Percentiles rank a stretch among this genome's conserved stretches.
These are phyloP conservation scores for Neosilurus mollespiculum DNA, from an alignment of 2,797 vertebrate genomes.

Conservation along the genomic window DNA sequence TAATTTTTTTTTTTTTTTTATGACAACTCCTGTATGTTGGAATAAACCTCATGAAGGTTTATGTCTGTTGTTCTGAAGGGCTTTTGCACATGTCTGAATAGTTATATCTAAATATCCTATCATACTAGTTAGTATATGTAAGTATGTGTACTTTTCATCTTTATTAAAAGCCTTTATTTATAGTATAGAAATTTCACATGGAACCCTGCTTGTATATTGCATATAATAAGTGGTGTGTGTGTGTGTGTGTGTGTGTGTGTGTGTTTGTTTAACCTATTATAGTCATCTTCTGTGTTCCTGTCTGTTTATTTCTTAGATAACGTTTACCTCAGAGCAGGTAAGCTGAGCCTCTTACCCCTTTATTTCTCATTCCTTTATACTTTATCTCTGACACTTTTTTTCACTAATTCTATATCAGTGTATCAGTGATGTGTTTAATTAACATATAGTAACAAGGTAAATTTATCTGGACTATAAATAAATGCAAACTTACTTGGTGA, in stretches of 20 bases:
- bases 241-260: constrained; percentile 57
- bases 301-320: constrained; percentile 78
- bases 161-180: not conserved
- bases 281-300: constrained; percentile 66
- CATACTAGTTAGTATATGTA: not conserved
- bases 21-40: not conserved
- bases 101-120: not conserved
- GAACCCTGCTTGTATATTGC: not conserved
- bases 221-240: constrained; percentile 28
- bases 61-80: not conserved
- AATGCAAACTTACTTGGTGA: not conserved
- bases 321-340: constrained; percentile 82
- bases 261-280: constrained; percentile 51
- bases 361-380: constrained; percentile 20
- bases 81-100: not conserved
- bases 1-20: too few species aligned
- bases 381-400: not conserved
- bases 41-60: not conserved
- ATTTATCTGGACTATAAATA: not conserved
- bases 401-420: not conserved
- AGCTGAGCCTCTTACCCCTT: constrained; percentile 63
- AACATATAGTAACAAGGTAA: not conserved
- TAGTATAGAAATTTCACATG: not conserved
- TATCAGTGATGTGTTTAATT: not conserved
- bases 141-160: not conserved